phyloP scores from a whole-genome alignment of 2,888 invertebrate species.

The Cantharis rufa region DNA sequence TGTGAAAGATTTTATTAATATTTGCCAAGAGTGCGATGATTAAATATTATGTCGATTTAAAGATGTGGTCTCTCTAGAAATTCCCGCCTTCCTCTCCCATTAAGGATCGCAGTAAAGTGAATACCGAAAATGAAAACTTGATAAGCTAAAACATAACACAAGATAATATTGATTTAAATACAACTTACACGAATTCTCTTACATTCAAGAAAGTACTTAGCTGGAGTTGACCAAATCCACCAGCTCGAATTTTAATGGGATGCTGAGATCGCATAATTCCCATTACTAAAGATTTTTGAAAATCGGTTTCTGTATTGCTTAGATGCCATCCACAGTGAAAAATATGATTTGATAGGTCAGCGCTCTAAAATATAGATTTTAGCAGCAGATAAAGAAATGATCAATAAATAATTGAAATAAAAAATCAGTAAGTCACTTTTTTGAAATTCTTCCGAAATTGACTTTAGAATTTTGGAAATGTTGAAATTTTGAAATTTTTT shows the following conservation, averaged over 20 bases:
- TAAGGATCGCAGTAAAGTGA: not conserved
- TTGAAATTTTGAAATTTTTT: too few species aligned
- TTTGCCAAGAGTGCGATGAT: too few species aligned
- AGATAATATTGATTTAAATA: not conserved
- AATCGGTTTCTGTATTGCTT: not conserved
- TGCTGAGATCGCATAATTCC: not conserved
- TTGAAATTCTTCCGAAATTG: too few species aligned
- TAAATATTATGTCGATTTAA: not conserved
- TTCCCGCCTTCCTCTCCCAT: not conserved
- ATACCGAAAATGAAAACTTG: constrained; percentile 3
- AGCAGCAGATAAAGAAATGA: too few species aligned
- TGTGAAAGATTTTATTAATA: too few species aligned
- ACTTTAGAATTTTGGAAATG: too few species aligned
- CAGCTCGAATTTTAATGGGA: not conserved
- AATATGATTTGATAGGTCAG: not conserved
- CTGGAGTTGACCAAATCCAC: not conserved
- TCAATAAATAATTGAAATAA: too few species aligned
- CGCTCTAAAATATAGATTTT: not conserved
- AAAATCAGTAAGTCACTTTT: too few species aligned
- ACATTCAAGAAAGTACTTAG: not conserved
- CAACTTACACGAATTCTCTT: not conserved
- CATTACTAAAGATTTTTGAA: not conserved
- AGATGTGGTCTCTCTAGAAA: not conserved
- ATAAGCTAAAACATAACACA: not conserved
- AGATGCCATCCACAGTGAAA: not conserved